Evolutionary conservation across 2,888 invertebrate species (phyloP).

Genomic region (Cabera pusaria): DNA sequence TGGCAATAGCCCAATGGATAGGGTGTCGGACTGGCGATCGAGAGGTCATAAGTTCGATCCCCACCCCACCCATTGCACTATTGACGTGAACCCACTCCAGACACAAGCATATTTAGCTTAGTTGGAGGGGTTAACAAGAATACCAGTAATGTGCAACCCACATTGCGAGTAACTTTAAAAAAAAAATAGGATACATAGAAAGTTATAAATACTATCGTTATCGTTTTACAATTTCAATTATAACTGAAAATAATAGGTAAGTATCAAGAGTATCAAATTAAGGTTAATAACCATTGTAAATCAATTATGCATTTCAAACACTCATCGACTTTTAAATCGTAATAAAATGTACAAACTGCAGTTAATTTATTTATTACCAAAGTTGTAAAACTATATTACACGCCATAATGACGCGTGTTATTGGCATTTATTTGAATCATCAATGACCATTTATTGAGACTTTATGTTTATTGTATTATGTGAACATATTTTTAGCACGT

Average conservation of each 20-base stretch:
- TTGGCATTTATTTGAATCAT: conserved; percentile 78
- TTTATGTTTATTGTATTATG: conserved; percentile 76
- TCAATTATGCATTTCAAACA: conserved; percentile 79
- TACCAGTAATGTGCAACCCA: too few species aligned
- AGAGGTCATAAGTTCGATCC: too few species aligned
- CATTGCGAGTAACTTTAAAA: too few species aligned
- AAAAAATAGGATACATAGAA: too few species aligned
- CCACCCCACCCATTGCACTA: too few species aligned
- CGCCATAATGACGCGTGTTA: conserved; percentile 79
- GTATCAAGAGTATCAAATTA: conserved; percentile 59
- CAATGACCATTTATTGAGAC: conserved; percentile 67
- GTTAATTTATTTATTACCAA: conserved; percentile 81
- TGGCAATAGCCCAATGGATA: too few species aligned
- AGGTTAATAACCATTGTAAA: conserved; percentile 75
- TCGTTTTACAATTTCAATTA: neutral
- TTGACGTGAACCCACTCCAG: too few species aligned
- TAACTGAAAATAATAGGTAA: conserved; percentile 13
- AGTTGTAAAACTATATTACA: conserved; percentile 82
- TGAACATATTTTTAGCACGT: conserved; percentile 67
- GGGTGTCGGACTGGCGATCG: too few species aligned
- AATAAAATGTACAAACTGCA: conserved; percentile 81
- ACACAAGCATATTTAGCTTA: too few species aligned
- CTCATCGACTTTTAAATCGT: conserved; percentile 81
- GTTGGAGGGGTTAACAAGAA: too few species aligned
- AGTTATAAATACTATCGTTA: too few species aligned